Base-by-base conservation (phyloP, 64 coral and sea anemone genomes). In the Platygyra sinensis region DNA sequence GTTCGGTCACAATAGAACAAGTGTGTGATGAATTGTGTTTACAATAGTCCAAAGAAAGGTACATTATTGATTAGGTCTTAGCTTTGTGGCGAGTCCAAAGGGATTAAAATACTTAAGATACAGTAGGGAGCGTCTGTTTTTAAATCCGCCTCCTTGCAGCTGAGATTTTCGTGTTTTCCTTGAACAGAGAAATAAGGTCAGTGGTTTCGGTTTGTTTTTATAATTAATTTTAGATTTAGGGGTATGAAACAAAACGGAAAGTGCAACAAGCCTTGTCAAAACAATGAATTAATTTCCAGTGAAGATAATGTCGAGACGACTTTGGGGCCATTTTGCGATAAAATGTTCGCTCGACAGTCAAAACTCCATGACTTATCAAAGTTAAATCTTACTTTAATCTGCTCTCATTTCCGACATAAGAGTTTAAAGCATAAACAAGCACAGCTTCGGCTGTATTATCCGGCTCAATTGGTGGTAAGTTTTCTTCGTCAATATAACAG, bases 21-120 rank as follows among this genome's bases (percentile, higher is more conserved):
- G 46, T 28, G 49, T 28, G 24, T 59, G 22, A 79, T 79, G 50
- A 30, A 79, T 30, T 79, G 14, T 79, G 76, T 57, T 79, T 11
- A 79, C 51, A 79, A 79, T 55, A 20, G 76, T 57, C 46, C 22
- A 11, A 27, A 79, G 46, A 57, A 2, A 50, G 19, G 49, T 79
- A 55, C 76, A 79, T 55, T 54, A 54, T 79, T 79, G 59, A 57
- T 55, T 55, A 79, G 76, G 46, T 16, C 50, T 77, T 79, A 79
- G 19, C 51, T 51, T 79, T 79, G 76, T 79, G n/a, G 76, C 24
- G 36, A 57, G 76, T 51, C 50, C 76, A 54, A n/a, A 24, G 76
- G 76, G 51, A 59, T 79, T 79, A 79, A 27, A 57, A 24, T 79
- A 25, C 22, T 79, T 51, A 55, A 55, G 55, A 79, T 57, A 28